Evolutionary conservation across 2,797 vertebrate species (phyloP), one percentile per base, ranked within the genome.

Genomic region (Australoheros facetus): DNA sequence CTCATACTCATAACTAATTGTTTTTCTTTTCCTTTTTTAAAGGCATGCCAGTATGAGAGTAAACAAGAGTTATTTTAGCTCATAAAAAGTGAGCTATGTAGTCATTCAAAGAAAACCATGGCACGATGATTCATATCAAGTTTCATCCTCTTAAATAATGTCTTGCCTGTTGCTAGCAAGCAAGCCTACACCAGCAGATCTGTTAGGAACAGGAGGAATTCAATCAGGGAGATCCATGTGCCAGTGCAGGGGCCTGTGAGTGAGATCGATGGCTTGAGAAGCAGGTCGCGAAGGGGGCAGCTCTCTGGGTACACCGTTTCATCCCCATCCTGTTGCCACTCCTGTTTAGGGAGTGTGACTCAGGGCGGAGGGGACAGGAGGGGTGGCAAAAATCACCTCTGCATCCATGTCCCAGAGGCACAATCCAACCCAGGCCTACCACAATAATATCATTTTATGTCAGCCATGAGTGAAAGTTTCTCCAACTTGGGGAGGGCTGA

Each of bases 241-340:
- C 71, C 81, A 1, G 64, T 37, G 70, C 57, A 0, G 77, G 62
- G 75, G 81, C 77, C 80, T 23, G 59, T 75, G 91, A 91, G 89
- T 88, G 88, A 94, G 91, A 94, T 93, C 45, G 92, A 94, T 93
- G 85, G 85, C 71, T 69, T 9, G 75, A 76, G 81, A 75, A 71
- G 83, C 81, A 48, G 90, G 88, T 87, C 79, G 77, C 14, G n/a
- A 71, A 85, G 71, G 73, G 92, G 85, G 77, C 87, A 88, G 73
- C 59, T 90, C 89, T 88, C 85, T 26, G 0, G 84, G 71, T 81
- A 16, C 75, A 19, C 28, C 66, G 87, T 77, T 92, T 88, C 83
- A 88, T 81, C 80, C 80, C 55, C 10, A 10, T 90, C 88, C 81
- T 59, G 64, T 88, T 87, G 83, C 81, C 62, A 71, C n/a, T 82